Base-by-base conservation (phyloP, 2,113 vertebrate genomes). In the Halichoerus grypus region DNA sequence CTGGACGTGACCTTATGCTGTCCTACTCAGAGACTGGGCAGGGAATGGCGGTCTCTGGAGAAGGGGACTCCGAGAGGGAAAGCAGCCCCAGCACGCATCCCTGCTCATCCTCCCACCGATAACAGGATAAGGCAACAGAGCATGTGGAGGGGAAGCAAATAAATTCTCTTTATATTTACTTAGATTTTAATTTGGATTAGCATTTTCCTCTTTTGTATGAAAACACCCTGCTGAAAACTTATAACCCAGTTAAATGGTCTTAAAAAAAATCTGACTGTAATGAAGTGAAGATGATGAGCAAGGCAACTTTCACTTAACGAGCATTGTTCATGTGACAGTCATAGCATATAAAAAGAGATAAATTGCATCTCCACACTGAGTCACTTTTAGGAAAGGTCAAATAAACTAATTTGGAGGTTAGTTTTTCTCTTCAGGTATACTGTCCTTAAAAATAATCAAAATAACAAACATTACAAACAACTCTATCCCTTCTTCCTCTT, bases 341-440 rank as follows among this genome's bases (percentile, higher is more conserved):
- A 65, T 0, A 55, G n/a, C 16, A 16, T 3, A 33, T 65, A 80
- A 51, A 87, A 59, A 89, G 21, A 81, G 31, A 81, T 55, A 72
- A 87, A 88, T 4, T 39, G 5, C 7, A 91, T 53, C 61, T 93
- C 61, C 51, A 82, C 18, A 15, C 26, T 24, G 3, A 79, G 19
- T 94, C 39, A 71, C 63, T 93, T 88, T 93, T 63, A 92, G 49
- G 16, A 96, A 96, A 81, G n/a, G 49, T 21, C 24, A 93, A 97
- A 77, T 69, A 81, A 91, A 90, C 59, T 77, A 87, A 69, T 57
- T 33, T 31, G 3, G 28, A 94, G 49, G n/a, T 82, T 42, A 49
- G 63, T 71, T 85, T 79, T 65, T 83, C 26, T 93, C 69, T 69
- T 21, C 39, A 36, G 33, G 51, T 72, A 81, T 42, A 95, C 1